Conservation (phyloP, 2,797 vertebrate genomes). For the Jordanella pulchra region DNA sequence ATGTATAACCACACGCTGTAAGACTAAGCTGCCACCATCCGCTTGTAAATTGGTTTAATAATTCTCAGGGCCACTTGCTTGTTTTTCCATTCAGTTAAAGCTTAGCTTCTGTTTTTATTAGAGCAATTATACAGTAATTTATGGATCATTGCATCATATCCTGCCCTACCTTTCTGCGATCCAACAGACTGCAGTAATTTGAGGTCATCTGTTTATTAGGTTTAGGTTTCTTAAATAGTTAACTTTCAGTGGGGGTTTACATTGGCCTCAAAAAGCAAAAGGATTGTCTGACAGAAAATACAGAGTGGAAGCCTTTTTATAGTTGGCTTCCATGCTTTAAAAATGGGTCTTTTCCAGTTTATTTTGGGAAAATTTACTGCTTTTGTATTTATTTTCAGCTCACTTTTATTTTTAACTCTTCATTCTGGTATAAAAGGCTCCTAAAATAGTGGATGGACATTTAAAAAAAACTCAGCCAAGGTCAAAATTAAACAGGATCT, state of each 20-base stretch:
- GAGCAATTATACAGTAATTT: constrained; percentile 57
- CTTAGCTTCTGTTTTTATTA: constrained; percentile 55
- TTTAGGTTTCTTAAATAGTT: neutral
- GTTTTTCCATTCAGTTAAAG: constrained; percentile 58
- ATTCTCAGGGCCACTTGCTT: constrained; percentile 48
- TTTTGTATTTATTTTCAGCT: neutral
- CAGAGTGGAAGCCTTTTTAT: neutral
- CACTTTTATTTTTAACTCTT: neutral
- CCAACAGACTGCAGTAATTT: neutral
- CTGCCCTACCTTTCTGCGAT: neutral
- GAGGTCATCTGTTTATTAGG: constrained; percentile 1
- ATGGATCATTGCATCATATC: constrained; percentile 27
- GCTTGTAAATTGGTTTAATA: constrained; percentile 66
- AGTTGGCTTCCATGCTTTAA: neutral
- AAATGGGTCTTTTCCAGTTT: neutral
- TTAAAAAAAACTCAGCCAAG: neutral
- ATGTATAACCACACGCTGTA: constrained; percentile 38
- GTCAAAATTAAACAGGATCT: neutral
- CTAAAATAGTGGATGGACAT: neutral
- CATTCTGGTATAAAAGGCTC: neutral
- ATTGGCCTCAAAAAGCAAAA: neutral
- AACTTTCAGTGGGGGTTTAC: neutral
- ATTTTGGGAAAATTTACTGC: neutral
- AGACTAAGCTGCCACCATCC: constrained; percentile 35
- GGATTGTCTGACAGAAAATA: neutral